These are phyloP conservation scores for Cepaea hortensis DNA, from an alignment of 2,888 invertebrate genomes.

Conservation along the genomic window DNA sequence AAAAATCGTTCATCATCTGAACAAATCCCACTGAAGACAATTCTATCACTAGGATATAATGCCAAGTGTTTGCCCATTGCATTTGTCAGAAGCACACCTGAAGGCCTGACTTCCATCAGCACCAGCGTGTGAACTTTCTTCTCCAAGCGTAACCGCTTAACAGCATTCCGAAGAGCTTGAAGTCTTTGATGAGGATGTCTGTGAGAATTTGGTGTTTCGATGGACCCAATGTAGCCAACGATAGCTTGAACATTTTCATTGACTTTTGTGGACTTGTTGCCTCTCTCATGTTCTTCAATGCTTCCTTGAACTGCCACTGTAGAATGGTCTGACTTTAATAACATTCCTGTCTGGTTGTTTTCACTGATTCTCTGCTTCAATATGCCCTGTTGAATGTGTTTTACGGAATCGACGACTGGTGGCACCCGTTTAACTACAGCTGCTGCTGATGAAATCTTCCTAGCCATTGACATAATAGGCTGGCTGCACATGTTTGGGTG, in stretches of 20 bases:
- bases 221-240: constrained; percentile 94
- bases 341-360: neutral
- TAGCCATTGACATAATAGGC: constrained; percentile 50
- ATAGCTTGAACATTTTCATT: constrained; percentile 71
- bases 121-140: constrained; percentile 88
- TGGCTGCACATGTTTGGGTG: constrained; percentile 42
- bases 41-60: constrained; percentile 89
- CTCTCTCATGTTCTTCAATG: neutral
- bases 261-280: neutral
- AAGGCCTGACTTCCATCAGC: constrained; percentile 87
- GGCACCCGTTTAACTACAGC: constrained; percentile 43
- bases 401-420: neutral
- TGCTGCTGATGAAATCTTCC: constrained; percentile 48
- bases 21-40: constrained; percentile 92
- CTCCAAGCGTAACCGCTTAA: constrained; percentile 90
- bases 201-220: constrained; percentile 87
- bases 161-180: constrained; percentile 87
- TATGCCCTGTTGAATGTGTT: neutral
- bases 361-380: neutral
- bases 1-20: constrained; percentile 94
- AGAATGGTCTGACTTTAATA: neutral
- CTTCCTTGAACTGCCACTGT: neutral
- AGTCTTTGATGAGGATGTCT: constrained; percentile 78
- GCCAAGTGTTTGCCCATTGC: constrained; percentile 87
- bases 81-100: constrained; percentile 85